Conservation (phyloP, 2,113 vertebrate species). For the Bambusicola thoracicus region DNA sequence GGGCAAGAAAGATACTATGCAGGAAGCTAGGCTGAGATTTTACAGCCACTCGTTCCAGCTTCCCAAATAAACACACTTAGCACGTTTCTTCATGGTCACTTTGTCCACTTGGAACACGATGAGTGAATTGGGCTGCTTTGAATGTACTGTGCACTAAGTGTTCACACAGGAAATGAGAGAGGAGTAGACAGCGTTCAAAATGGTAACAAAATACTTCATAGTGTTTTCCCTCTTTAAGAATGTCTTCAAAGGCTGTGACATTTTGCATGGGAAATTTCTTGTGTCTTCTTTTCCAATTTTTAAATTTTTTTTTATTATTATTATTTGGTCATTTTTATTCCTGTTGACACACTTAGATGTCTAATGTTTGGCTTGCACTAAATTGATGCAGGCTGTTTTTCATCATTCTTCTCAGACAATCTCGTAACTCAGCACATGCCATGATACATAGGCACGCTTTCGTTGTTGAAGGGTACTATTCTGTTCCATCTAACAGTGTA, state of each 20-base stretch:
- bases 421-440: not conserved
- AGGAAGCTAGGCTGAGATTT: slow-evolving; percentile 21
- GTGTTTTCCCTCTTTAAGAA: not conserved
- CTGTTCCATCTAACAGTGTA: not conserved
- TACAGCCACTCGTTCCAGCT: not conserved
- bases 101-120: not conserved
- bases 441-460: not conserved
- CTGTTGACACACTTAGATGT: not conserved
- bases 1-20: not conserved
- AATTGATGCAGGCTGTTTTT: not conserved
- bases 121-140: not conserved
- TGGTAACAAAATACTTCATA: not conserved
- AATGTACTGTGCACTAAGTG: not conserved
- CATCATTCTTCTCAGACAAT: not conserved
- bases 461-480: not conserved
- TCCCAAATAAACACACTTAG: not conserved
- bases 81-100: not conserved
- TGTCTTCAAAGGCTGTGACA: not conserved
- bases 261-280: not conserved
- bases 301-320: no score
- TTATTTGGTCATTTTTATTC: not conserved
- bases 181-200: not conserved
- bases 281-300: not conserved
- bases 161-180: not conserved
- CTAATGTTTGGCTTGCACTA: not conserved